Evolutionary conservation across 2,797 vertebrate species (phyloP).

Genomic region (Paratrypauchen microcephalus): DNA sequence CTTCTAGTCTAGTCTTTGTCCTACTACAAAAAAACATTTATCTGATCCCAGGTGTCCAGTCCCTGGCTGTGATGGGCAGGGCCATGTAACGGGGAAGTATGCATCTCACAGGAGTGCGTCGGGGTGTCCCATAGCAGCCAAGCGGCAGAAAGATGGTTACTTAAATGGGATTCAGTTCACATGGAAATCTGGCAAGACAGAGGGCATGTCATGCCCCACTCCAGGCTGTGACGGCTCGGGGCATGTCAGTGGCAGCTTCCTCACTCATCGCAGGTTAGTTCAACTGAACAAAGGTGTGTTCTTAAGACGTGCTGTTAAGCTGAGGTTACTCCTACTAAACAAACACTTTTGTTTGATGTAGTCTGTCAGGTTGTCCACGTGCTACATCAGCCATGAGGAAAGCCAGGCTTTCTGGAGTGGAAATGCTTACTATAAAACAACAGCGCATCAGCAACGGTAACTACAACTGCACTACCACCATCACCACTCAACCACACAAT

Average conservation of each 20-base stretch:
- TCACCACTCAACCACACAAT: slow-evolving; percentile 47
- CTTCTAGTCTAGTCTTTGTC: no score
- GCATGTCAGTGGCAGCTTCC: slow-evolving; percentile 97
- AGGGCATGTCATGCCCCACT: slow-evolving; percentile 97
- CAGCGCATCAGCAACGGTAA: slow-evolving; percentile 93
- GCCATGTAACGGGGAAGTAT: slow-evolving; percentile 97
- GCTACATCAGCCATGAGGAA: slow-evolving; percentile 99
- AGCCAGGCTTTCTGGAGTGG: slow-evolving; percentile 95
- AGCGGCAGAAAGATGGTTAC: slow-evolving; percentile 96
- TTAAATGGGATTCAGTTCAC: slow-evolving; percentile 97
- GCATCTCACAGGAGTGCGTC: slow-evolving; percentile 96
- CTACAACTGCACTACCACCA: slow-evolving; percentile 18
- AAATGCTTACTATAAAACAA: slow-evolving; percentile 98
- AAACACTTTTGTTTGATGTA: slow-evolving; percentile 51
- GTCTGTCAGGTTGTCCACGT: slow-evolving; percentile 95
- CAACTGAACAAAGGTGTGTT: neutral
- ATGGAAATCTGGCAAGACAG: slow-evolving; percentile 98
- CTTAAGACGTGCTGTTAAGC: neutral
- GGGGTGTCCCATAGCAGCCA: slow-evolving; percentile 94
- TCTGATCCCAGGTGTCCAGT: slow-evolving; percentile 87
- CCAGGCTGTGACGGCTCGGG: slow-evolving; percentile 97
- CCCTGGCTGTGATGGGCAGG: slow-evolving; percentile 96
- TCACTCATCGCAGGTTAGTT: slow-evolving; percentile 96
- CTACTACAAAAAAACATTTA: neutral
- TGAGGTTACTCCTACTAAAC: slow-evolving; percentile 13